Evolutionary conservation across 2,113 vertebrate species (phyloP), one percentile per base, ranked within the genome.

Genomic region (Solenodon paradoxus): DNA sequence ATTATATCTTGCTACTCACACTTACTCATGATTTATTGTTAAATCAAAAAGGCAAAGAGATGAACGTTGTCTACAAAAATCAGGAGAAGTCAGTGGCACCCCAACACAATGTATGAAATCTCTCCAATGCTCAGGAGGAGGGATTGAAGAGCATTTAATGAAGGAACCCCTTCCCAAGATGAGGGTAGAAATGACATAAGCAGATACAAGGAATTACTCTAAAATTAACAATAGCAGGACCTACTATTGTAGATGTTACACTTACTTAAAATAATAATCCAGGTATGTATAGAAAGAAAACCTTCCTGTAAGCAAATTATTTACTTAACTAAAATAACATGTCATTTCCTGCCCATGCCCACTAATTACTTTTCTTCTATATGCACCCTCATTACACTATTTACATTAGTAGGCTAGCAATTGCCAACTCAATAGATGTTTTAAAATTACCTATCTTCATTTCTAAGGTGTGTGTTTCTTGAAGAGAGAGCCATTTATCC

Each of bases 241-340:
- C 45, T 40, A 22, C 17, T 16, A 19, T 5, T 59, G 20, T 12
- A 26, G n/a, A 35, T 15, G 45, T 7, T 45, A 64, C 68, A 72
- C 1, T 47, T 71, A 53, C 38, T 42, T 64, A 30, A 78, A 69
- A 64, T 38, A n/a, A 53, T n/a, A 90, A 47, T 45, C 17, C 19
- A 68, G 5, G 10, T 83, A 92, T 72, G 79, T 19, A 20, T 10
- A 85, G 17, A 80, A 24, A 83, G 4, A 10, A 49, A 15, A 28
- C 2, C 22, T 94, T 81, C 59, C 82, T 89, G 71, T 42, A 90
- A 90, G 80, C 42, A 63, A 74, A 75, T 71, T 90, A 95, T 92
- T 94, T 85, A 90, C 91, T 95, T 96, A 96, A 89, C 64, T 49
- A 28, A 64, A 95, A 57, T 83, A 87, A 51, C 77, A 61, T 66